These are phyloP conservation scores for Melanotaenia pygmaea DNA, from an alignment of 2,797 vertebrate species.

Conservation along the genomic window DNA sequence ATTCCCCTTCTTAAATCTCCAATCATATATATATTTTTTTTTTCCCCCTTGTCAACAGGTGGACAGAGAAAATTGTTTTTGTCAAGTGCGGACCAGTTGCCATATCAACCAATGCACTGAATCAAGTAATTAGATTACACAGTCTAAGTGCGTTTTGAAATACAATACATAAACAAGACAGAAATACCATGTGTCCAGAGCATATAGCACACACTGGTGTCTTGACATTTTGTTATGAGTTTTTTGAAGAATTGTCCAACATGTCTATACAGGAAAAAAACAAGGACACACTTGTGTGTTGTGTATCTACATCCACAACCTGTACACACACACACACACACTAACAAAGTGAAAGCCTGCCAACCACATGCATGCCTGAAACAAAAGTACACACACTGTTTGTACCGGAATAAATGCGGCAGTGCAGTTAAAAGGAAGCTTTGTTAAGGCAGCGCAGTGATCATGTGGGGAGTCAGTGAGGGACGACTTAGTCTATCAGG, in stretches of 20 bases:
- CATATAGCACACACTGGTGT: background rate
- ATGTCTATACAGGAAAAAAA: background rate
- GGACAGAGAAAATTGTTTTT: slow-evolving; percentile 36
- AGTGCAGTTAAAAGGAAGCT: slow-evolving; percentile 46
- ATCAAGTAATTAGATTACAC: slow-evolving; percentile 36
- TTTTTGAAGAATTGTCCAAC: slow-evolving; percentile 32
- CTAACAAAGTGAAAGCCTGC: background rate
- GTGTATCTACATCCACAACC: slow-evolving; percentile 7
- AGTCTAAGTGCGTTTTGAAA: slow-evolving; percentile 28
- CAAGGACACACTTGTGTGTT: background rate
- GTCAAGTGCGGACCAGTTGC: slow-evolving; percentile 47
- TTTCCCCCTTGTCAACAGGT: slow-evolving; percentile 49
- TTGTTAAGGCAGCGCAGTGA: slow-evolving; percentile 55
- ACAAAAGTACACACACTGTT: slow-evolving; percentile 50
- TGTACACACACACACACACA: slow-evolving; percentile 20
- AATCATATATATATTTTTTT: slow-evolving; percentile 4
- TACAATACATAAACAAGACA: slow-evolving; percentile 12
- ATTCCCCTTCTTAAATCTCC: slow-evolving; percentile 24
- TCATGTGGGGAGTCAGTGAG: slow-evolving; percentile 55
- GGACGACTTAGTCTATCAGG: slow-evolving; percentile 51
- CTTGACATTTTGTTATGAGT: slow-evolving; percentile 30
- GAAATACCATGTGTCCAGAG: slow-evolving; percentile 1
- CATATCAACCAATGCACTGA: slow-evolving; percentile 59
- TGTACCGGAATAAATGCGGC: slow-evolving; percentile 43
- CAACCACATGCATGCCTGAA: slow-evolving; percentile 20